Evolutionary conservation across 2,797 vertebrate species (phyloP).

Genomic region (Pseudotriccus pelzelni): DNA sequence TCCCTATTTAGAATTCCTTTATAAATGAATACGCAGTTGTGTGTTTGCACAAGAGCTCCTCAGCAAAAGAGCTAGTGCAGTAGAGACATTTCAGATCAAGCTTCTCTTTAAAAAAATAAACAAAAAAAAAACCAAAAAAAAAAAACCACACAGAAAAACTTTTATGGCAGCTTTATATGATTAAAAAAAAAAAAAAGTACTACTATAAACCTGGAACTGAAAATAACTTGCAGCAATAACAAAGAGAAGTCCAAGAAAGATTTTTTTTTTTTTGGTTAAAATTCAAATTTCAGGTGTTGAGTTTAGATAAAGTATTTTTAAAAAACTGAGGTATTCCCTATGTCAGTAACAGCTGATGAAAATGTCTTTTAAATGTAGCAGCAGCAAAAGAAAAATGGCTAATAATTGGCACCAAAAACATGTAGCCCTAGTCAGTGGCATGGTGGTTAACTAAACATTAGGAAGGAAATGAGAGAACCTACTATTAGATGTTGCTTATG

Average conservation of each 20-base stretch:
- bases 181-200: not conserved
- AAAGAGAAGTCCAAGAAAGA: constrained; percentile 46
- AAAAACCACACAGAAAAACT: not conserved
- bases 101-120: constrained; percentile 40
- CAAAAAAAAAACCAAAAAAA: not conserved
- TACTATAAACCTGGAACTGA: constrained; percentile 45
- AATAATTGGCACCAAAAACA: not conserved
- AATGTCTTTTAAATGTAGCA: constrained; percentile 53
- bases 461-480: constrained; percentile 21
- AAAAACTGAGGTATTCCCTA: constrained; percentile 32
- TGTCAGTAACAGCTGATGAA: constrained; percentile 17
- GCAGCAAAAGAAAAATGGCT: not conserved
- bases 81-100: constrained; percentile 67
- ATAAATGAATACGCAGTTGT: constrained; percentile 34
- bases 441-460: not conserved
- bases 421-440: constrained; percentile 16
- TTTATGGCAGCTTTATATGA: constrained; percentile 52
- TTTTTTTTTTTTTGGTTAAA: not conserved
- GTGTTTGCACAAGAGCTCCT: constrained; percentile 61
- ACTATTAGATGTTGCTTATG: not conserved
- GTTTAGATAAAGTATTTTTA: constrained; percentile 36
- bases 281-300: constrained; percentile 47
- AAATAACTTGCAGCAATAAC: constrained; percentile 65
- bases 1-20: constrained; percentile 74
- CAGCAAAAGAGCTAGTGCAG: constrained; percentile 54